Evolutionary conservation across 1,140 invertebrate species (phyloP), one percentile per base, ranked within the genome.

Genomic region (Goniozus legneri): DNA sequence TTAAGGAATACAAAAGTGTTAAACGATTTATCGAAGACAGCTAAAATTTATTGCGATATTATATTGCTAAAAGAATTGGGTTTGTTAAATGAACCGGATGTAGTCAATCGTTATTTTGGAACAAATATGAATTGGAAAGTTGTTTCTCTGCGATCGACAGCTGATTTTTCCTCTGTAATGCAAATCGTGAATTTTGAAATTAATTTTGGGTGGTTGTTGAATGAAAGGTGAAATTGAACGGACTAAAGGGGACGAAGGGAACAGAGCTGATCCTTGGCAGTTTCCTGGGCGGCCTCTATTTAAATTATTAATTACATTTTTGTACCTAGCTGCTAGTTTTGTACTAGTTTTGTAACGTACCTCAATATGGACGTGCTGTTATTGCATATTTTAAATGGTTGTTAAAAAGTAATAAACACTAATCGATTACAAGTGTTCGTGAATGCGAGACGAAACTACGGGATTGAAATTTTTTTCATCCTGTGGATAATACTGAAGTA

Each of bases 271-370:
- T 69, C 64, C 68, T 66, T 69, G 67, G 55, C 55, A 69, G 58
- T 65, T 67, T 69, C 54, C 56, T 56, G 60, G 61, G 64, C 58
- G 66, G 65, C 64, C 60, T 65, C 46, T 65, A 60, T 71, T 64
- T 69, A 66, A 67, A 69, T 39, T 44, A 65, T 68, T 71, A 58
- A 66, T 71, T 73, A 71, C 60, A 70, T 68, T 73, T 75, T 73
- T 75, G 70, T 75, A 73, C 70, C 67, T 73, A 75, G 71, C 62
- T 63, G 64, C 66, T 73, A 75, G 70, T 75, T 75, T 75, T 75
- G 67, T 75, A 75, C 72, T 75, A 73, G 72, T 75, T 75, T 75
- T 75, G 57, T 75, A 75, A 75, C 60, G 64, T 73, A 73, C 65
- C 64, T 73, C 64, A 69, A 56, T 55, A 67, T 59, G 66, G 62